These are phyloP conservation scores for Panthera uncia DNA, from an alignment of 2,113 vertebrate genomes.

Conservation along the genomic window DNA sequence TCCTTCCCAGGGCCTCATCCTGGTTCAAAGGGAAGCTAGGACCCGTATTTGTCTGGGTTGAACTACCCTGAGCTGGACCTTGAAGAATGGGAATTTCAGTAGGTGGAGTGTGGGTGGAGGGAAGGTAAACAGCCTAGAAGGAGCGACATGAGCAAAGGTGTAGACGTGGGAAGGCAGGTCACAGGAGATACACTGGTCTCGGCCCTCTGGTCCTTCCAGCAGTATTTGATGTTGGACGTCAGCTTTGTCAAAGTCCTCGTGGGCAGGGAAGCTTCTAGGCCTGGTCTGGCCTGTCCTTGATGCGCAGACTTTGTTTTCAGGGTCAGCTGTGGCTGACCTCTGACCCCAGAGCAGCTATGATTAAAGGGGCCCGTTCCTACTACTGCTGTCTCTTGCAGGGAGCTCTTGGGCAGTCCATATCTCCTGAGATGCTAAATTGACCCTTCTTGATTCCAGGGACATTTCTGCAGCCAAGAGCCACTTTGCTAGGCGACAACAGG, in stretches of 20 bases:
- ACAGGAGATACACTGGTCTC: rapidly evolving
- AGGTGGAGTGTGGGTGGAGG: neutral
- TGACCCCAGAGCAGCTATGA: neutral
- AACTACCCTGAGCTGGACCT: neutral
- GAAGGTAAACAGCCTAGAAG: neutral
- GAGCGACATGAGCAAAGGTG: rapidly evolving
- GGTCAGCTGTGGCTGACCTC: neutral
- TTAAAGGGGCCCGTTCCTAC: neutral
- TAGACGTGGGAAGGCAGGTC: too few relatives aligned
- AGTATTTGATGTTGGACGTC: neutral
- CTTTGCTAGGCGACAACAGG: neutral
- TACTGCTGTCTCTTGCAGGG: neutral
- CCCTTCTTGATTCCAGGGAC: slow-evolving; percentile 47
- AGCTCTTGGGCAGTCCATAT: rapidly evolving
- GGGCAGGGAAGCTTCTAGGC: neutral
- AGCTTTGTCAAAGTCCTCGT: neutral
- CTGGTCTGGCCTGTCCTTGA: neutral
- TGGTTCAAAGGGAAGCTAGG: neutral
- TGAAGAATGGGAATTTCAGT: neutral
- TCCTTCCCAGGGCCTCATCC: neutral
- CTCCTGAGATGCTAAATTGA: slow-evolving; percentile 10
- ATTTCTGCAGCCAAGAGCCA: slow-evolving; percentile 44
- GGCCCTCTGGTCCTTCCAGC: rapidly evolving
- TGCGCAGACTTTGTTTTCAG: neutral
- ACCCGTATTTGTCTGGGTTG: neutral